phyloP scores from a whole-genome alignment of 2,888 invertebrate genomes.

The Cantharis lateralis region DNA sequence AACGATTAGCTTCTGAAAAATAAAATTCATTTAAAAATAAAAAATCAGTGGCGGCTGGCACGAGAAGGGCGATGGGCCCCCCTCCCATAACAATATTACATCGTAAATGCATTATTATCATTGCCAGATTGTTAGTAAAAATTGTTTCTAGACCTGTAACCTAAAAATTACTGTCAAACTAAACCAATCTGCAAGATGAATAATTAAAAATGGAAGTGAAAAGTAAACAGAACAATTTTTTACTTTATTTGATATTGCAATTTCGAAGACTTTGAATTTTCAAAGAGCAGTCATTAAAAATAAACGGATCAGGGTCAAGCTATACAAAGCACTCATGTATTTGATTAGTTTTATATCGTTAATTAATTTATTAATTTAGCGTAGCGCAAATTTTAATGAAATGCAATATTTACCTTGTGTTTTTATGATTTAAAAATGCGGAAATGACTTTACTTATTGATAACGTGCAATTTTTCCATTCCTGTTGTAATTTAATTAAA shows the following conservation, averaged over 20 bases:
- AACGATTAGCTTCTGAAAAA: no score
- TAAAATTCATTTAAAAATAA: no score
- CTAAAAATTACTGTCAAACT: not conserved
- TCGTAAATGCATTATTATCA: no score
- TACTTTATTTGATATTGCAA: not conserved
- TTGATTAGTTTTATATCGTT: not conserved
- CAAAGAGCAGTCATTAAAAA: not conserved
- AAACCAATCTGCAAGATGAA: not conserved
- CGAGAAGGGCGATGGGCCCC: no score
- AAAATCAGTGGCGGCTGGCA: no score
- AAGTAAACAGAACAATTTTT: not conserved
- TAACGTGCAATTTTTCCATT: not conserved
- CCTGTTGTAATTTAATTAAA: not conserved
- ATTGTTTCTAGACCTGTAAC: not conserved
- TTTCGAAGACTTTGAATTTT: not conserved
- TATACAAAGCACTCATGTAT: not conserved
- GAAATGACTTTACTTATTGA: not conserved
- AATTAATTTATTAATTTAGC: not conserved
- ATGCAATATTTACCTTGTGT: not conserved
- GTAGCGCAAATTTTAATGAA: not conserved
- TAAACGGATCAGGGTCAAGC: not conserved
- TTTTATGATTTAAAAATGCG: not conserved
- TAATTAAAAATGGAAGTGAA: not conserved
- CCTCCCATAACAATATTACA: no score
- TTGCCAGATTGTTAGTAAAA: no score